phyloP scores from a whole-genome alignment of 1,140 invertebrate genomes.

The Leptinotarsa undecemlineata region DNA sequence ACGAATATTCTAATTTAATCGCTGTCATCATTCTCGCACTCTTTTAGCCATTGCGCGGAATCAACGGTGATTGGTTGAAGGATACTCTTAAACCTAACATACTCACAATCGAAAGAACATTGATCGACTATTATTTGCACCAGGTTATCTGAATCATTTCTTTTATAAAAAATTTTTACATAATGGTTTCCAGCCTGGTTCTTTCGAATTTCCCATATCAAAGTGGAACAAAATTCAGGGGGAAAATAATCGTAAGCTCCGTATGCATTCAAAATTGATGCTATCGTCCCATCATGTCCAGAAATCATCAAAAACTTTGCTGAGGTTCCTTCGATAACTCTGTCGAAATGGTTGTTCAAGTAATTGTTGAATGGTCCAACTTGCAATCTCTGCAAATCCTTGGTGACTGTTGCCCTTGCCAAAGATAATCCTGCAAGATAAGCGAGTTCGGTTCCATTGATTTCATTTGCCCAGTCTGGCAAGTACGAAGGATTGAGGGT shows the following conservation, averaged over 20 bases:
- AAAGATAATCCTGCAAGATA: slow-evolving; percentile 10
- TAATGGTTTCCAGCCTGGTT: slow-evolving; percentile 42
- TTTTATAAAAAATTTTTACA: slow-evolving; percentile 65
- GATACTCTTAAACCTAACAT: slow-evolving; percentile 59
- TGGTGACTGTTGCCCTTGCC: slow-evolving; percentile 43
- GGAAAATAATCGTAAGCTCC: slow-evolving; percentile 71
- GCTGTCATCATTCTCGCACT: slow-evolving; percentile 17
- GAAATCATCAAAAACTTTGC: slow-evolving; percentile 31
- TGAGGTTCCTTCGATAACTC: background rate
- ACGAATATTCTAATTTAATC: too few species aligned
- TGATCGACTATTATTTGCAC: slow-evolving; percentile 61
- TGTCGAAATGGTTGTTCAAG: slow-evolving; percentile 33
- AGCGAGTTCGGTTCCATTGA: background rate
- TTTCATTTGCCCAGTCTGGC: slow-evolving; percentile 4
- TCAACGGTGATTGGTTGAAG: slow-evolving; percentile 38
- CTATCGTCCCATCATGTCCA: slow-evolving; percentile 78
- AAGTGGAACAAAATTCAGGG: slow-evolving; percentile 71
- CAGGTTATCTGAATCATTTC: slow-evolving; percentile 57
- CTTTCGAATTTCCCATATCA: slow-evolving; percentile 71
- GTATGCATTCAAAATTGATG: slow-evolving; percentile 73
- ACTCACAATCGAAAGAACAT: slow-evolving; percentile 62
- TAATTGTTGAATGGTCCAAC: slow-evolving; percentile 64
- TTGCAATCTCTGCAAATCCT: slow-evolving; percentile 59
- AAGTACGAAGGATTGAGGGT: background rate
- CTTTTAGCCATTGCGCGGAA: slow-evolving; percentile 30